Base-by-base conservation (phyloP, 2,888 invertebrate species). In the Morpho deidamia region DNA sequence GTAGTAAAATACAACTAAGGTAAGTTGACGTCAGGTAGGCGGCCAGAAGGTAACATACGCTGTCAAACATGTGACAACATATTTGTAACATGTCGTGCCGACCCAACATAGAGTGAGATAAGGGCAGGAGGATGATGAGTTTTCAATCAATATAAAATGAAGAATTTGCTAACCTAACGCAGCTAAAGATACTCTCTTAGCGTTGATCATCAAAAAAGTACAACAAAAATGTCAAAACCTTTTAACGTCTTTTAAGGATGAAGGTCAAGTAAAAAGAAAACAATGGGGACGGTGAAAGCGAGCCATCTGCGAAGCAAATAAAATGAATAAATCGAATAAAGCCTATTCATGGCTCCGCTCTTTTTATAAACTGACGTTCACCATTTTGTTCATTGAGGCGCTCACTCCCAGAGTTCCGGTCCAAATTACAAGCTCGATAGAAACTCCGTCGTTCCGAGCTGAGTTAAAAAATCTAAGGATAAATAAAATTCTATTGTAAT, bases 281-380 rank as follows among this genome's bases (percentile, higher is more conserved):
- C 58, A 67, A 65, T 56, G 51, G 52, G 63, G 59, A 62, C 62
- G 63, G 65, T 65, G 64, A 64, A 63, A 63, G 62, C 60, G 59
- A 61, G 62, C 61, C 60, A 60, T 64, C 64, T 58, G 58, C 58
- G 54, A 61, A 59, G 59, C 60, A 64, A 62, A 63, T 64, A 66
- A 67, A 70, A 69, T 64, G 65, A 72, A 67, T 71, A 77, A 82
- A 81, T 83, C 78, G 75, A 81, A 81, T 83, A 74, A 62, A 76
- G 68, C 57, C 71, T 65, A 74, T 78, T 81, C 78, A 78, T 72
- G 67, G 63, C 66, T 64, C 59, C 60, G 65, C 69, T 70, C 74
- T 76, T 78, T 78, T 76, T 74, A 76, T 76, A 78, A 78, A 74
- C 72, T 71, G 70, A 61, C 71, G 62, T 64, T 70, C 72, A 70